Base-by-base conservation (phyloP, 1,140 invertebrate species). In the Pristionchus pacificus region DNA sequence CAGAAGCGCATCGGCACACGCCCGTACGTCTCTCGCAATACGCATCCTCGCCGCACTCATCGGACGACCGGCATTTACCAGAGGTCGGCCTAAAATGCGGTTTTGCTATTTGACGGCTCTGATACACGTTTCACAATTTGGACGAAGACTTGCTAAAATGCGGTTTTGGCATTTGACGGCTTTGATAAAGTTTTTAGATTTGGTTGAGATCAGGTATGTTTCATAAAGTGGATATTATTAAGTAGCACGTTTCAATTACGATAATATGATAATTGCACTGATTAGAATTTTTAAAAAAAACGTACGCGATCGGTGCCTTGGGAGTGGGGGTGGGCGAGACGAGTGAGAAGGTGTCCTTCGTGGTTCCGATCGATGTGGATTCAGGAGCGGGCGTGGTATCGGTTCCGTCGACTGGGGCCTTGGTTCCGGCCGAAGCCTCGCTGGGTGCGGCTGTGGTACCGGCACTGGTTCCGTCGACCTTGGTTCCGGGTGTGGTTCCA, bases 1-100 rank as follows among this genome's bases (percentile, higher is more conserved):
- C 80, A 6, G 75, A 58, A 15, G 57, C 29, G 62, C 80, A 81
- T 28, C 74, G 61, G 61, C 80, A 81, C 0, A 61, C 75, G 10
- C 76, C 79, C 0, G 71, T 67, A 2, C 75, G 65, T 38, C 77
- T 64, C 31, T 82, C 76, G 65, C 80, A 81, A 62, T 68, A 71
- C 1, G 81, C 79, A 68, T 81, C 79, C 2, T 38, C 13, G 33
- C 77, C 80, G 59, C 80, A 81, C 31, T 81, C 77, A 66, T 81
- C 68, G n/a, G 58, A 60, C 32, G 69, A 80, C 19, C 65, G 30
- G 65, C 79, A 79, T 58, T 75, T 63, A 2, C 70, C 38, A 31
- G 24, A 68, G 38, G 29, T 68, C 62, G 29, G 65, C 61, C 55
- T 38, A 72, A 72, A 25, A 30, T 2, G 32, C 2, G 66, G 14